Evolutionary conservation across 2,797 vertebrate genomes (phyloP).

Genomic region (Peromyscus eremicus): DNA sequence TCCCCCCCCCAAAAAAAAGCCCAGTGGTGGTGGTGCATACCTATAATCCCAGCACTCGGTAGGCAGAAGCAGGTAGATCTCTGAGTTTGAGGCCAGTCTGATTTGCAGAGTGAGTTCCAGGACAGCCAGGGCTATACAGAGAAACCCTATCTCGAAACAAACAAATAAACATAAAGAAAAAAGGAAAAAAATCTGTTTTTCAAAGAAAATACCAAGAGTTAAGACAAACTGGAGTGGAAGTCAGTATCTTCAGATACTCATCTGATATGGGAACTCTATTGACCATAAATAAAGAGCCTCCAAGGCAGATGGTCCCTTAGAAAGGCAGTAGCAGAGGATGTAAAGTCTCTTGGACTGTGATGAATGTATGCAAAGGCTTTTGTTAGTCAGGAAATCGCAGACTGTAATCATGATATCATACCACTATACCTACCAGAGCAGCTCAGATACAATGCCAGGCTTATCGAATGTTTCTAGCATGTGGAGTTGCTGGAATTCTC

Average conservation of each 20-base stretch:
- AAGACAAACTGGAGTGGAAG: neutral
- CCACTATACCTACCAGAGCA: neutral
- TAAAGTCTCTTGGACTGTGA: neutral
- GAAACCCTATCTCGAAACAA: neutral
- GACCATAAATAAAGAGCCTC: neutral
- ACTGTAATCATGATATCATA: neutral
- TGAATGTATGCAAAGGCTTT: neutral
- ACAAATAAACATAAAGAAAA: accelerated
- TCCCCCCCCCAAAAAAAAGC: neutral
- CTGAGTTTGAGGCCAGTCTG: neutral
- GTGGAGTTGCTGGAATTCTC: neutral
- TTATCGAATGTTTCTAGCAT: neutral
- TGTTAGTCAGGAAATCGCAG: neutral
- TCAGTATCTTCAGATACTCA: neutral
- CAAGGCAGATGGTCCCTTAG: neutral
- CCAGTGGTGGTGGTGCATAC: neutral
- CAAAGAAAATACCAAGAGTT: neutral
- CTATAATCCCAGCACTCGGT: neutral
- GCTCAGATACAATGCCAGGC: neutral
- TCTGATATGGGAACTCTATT: neutral
- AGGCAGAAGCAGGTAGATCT: neutral
- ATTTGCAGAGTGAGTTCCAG: neutral
- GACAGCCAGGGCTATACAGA: neutral
- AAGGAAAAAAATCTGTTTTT: neutral
- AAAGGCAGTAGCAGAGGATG: neutral